A percentile compares a stretch with the other conserved stretches of the same genome.
phyloP scores from a whole-genome alignment of 2,113 vertebrate species.

The Hiodon alosoides region DNA sequence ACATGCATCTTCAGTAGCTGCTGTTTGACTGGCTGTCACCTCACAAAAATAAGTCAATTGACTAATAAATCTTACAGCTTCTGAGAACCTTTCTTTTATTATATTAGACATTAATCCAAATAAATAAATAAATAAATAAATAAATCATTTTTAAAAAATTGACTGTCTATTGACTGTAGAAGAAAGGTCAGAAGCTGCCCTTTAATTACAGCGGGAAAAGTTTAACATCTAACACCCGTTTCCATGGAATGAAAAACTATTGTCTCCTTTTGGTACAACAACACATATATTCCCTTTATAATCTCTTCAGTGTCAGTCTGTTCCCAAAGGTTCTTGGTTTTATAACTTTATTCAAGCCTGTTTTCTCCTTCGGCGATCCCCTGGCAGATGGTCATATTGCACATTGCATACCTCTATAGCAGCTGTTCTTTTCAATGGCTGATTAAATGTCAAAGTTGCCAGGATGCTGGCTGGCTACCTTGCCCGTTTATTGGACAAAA shows the following conservation, averaged over 20 bases:
- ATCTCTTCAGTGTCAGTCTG: neutral
- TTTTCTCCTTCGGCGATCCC: too few relatives aligned
- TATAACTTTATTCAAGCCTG: neutral
- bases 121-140: too few relatives aligned
- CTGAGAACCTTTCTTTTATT: neutral
- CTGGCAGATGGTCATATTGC: too few relatives aligned
- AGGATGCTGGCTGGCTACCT: too few relatives aligned
- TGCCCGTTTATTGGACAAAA: too few relatives aligned
- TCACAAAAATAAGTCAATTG: neutral
- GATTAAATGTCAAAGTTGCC: too few relatives aligned
- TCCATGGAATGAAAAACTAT: neutral
- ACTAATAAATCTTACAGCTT: slow-evolving; percentile 5
- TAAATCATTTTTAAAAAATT: neutral
- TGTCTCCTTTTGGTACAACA: neutral
- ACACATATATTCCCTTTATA: neutral
- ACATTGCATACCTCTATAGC: too few relatives aligned
- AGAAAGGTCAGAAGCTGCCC: neutral
- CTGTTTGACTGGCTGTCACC: too few relatives aligned
- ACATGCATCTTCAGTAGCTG: too few relatives aligned
- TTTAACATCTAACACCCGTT: neutral
- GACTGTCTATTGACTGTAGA: neutral
- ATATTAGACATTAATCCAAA: neutral
- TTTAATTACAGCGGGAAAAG: neutral
- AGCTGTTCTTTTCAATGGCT: too few relatives aligned
- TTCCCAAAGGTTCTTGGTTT: neutral